Base-by-base conservation (phyloP, 2,797 vertebrate genomes). In the Lates japonicus region DNA sequence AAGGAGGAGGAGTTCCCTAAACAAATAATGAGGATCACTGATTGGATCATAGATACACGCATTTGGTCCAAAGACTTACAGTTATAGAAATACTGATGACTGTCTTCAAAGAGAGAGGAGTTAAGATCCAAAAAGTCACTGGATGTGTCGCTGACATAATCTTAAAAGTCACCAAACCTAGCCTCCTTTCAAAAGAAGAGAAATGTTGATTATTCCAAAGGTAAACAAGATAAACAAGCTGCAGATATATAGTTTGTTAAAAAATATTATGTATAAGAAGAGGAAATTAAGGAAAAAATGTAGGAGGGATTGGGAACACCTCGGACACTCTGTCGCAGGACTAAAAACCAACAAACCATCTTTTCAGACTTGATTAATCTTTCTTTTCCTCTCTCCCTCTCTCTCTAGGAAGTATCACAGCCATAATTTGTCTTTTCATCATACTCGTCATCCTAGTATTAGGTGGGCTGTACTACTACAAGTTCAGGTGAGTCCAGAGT, bases 401-500 rank as follows among this genome's bases (percentile, higher is more conserved):
- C 35, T 84, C 48, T 83, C 13, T 61, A 95, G 95, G 80, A 67
- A 82, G 74, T 29, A 29, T 94, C 25, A 83, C 39, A n/a, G 79
- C 12, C 35, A 93, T 95, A 10, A 4, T 94, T 14, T 52, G 17
- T 12, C 0, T 78, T 5, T 87, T 93, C 73, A 82, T 94, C 6
- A 0, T 48, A 8, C 13, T 76, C 1, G 78, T 90, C 52, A 0
- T 93, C 2, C 2, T 92, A 1, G 33, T 91, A 57, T 29, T 95
- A 5, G 89, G 65, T 33, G 90, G 84, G 13, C 42, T 90, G 3
- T 94, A 91, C 78, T 84, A 88, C 81, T 82, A 59, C 65, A 94
- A 74, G 86, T 82, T 91, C 16, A 80, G 89, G 95, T 95, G 73
- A 92, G 93, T 89, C 16, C 20, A 72, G 11, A 41, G 31, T 12